Percentiles rank a stretch among this genome's conserved stretches.
phyloP scores from a whole-genome alignment of 2,797 vertebrate species.

The Ambastaia sidthimunki region DNA sequence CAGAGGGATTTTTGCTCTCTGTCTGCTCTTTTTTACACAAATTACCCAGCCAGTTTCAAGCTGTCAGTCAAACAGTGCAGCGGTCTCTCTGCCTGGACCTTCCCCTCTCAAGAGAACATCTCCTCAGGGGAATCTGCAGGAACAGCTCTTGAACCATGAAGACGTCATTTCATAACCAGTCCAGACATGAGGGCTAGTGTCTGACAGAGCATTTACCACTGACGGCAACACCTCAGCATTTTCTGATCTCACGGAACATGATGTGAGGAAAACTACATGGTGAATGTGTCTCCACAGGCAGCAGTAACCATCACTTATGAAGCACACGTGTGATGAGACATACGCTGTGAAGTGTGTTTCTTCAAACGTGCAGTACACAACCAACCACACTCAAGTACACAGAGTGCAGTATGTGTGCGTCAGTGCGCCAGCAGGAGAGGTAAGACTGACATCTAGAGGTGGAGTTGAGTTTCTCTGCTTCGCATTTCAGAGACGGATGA shows the following conservation, averaged over 20 bases:
- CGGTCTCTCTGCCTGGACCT: conserved; percentile 47
- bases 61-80: conserved; percentile 45
- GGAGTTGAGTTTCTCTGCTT: not conserved
- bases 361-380: too few relatives aligned
- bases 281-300: conserved; percentile 31
- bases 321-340: not conserved
- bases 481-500: not conserved
- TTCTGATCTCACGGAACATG: not conserved
- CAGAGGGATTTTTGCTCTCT: not conserved
- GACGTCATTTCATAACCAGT: not conserved
- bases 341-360: too few relatives aligned
- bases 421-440: conserved; percentile 38
- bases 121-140: conserved; percentile 50
- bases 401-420: not conserved
- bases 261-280: not conserved
- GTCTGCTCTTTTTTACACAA: conserved; percentile 40
- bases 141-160: conserved; percentile 13
- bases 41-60: conserved; percentile 24
- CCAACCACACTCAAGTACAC: too few relatives aligned
- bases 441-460: conserved; percentile 56
- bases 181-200: conserved; percentile 16
- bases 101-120: conserved; percentile 52
- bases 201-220: conserved; percentile 50
- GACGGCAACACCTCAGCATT: conserved; percentile 22
- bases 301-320: conserved; percentile 46